Percentiles rank a stretch among this genome's conserved stretches.
phyloP scores from a whole-genome alignment of 2,797 vertebrate genomes.

The Enteromius trimaculatus region DNA sequence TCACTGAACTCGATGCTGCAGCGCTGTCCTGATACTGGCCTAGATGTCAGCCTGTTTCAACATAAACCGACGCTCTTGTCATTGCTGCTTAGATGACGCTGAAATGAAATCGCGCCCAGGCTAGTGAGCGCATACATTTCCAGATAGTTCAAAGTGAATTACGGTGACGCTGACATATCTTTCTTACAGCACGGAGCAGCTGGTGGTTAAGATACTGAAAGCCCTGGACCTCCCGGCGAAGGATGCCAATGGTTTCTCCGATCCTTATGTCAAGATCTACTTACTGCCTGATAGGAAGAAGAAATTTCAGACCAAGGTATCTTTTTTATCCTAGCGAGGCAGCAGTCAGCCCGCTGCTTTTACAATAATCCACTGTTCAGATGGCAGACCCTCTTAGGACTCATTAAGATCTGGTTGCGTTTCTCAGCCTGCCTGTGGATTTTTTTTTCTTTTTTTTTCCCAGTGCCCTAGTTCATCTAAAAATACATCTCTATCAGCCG shows the following conservation, averaged over 20 bases:
- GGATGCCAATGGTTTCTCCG: conserved; percentile 91
- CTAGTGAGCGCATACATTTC: neutral
- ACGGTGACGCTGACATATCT: conserved; percentile 46
- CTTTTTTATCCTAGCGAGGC: conserved; percentile 22
- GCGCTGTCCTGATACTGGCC: conserved; percentile 17
- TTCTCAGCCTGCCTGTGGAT: conserved; percentile 26
- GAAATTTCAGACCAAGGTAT: conserved; percentile 93
- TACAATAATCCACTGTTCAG: conserved; percentile 23
- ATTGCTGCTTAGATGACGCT: conserved; percentile 29
- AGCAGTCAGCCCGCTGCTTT: neutral
- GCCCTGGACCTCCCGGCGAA: conserved; percentile 91
- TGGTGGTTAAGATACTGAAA: conserved; percentile 91
- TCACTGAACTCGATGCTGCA: conserved; percentile 11
- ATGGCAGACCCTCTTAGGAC: conserved; percentile 38
- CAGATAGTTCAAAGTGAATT: conserved; percentile 46
- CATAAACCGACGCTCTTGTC: conserved; percentile 32
- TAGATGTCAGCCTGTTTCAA: conserved; percentile 43
- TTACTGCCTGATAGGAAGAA: conserved; percentile 94
- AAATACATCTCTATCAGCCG: conserved; percentile 23
- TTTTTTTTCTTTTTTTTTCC: conserved; percentile 7
- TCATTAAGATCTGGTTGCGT: conserved; percentile 42
- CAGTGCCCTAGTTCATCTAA: conserved; percentile 35
- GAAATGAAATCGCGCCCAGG: neutral
- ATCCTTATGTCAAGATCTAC: conserved; percentile 95
- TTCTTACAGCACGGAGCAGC: conserved; percentile 83